Conservation (phyloP, 2,888 invertebrate species). For the Nemotelus pantherinus region DNA sequence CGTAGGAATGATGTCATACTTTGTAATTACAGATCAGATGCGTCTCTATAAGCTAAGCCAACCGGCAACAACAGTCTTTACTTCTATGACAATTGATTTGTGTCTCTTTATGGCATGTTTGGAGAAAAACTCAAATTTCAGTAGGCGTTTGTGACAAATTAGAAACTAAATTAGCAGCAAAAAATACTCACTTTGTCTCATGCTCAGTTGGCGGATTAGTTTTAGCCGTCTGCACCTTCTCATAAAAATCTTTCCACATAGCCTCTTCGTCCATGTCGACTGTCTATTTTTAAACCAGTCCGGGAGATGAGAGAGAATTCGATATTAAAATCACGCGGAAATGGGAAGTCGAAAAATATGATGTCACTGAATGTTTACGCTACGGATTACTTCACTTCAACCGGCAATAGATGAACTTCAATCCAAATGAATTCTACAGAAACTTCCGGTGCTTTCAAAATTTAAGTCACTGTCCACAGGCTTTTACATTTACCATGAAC, state of each 20-base stretch:
- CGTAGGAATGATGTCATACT: too few relatives aligned
- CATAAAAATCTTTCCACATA: conserved; percentile 82
- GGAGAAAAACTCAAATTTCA: background rate
- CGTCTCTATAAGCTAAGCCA: too few relatives aligned
- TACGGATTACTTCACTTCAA: background rate
- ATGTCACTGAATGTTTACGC: background rate
- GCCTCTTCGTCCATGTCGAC: conserved; percentile 68
- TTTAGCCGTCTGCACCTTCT: conserved; percentile 71
- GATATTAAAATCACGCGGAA: background rate
- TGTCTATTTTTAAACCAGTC: conserved; percentile 31
- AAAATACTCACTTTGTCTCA: conserved; percentile 70
- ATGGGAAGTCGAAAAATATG: background rate
- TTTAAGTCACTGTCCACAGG: too few relatives aligned
- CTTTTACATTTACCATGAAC: too few relatives aligned
- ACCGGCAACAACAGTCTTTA: too few relatives aligned
- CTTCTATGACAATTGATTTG: too few relatives aligned
- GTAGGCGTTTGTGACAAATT: background rate
- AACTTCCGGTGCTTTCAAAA: background rate
- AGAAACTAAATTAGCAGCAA: conserved; percentile 2
- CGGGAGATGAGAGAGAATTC: background rate
- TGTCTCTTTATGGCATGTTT: too few relatives aligned
- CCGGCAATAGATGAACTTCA: background rate
- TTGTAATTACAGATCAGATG: too few relatives aligned
- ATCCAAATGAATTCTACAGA: background rate
- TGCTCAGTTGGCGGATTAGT: conserved; percentile 74